phyloP scores from a whole-genome alignment of 2,888 invertebrate species.

The Oligia fasciuncula region DNA sequence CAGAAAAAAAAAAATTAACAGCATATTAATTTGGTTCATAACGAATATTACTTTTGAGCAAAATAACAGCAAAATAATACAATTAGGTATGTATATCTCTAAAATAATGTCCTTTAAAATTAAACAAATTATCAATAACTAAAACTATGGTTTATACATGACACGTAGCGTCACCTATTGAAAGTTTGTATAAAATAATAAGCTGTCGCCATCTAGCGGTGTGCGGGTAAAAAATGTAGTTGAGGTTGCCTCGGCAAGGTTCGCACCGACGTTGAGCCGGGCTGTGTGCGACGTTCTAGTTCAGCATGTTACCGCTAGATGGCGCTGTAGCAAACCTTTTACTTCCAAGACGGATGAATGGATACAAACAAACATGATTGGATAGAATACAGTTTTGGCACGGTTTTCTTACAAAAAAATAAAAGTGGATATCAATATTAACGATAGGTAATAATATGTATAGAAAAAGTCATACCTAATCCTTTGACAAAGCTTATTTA shows the following conservation, averaged over 20 bases:
- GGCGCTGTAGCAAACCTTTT: constrained; percentile 41
- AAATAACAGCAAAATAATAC: not conserved
- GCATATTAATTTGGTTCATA: not conserved
- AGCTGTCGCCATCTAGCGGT: constrained; percentile 33
- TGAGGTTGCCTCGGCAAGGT: fast-evolving
- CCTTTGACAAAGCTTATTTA: not conserved
- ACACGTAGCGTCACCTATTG: constrained; percentile 37
- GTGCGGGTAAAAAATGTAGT: not conserved
- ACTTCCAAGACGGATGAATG: not conserved
- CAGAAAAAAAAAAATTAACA: not conserved
- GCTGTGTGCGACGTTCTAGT: not conserved
- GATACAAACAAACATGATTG: not conserved
- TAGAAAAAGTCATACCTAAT: not conserved
- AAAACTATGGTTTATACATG: too few relatives aligned
- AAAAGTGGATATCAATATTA: not conserved
- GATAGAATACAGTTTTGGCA: not conserved
- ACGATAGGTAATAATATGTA: too few relatives aligned
- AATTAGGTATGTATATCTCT: too few relatives aligned
- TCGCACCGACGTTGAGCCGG: fast-evolving
- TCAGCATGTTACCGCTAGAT: constrained; percentile 20
- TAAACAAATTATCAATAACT: not conserved
- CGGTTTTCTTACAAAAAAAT: not conserved
- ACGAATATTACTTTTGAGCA: not conserved
- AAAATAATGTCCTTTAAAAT: not conserved
- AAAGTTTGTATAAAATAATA: not conserved